A percentile compares a stretch with the other conserved stretches of the same genome.
Conservation (phyloP, 2,797 vertebrate species). For the Synaphobranchus kaupii region DNA sequence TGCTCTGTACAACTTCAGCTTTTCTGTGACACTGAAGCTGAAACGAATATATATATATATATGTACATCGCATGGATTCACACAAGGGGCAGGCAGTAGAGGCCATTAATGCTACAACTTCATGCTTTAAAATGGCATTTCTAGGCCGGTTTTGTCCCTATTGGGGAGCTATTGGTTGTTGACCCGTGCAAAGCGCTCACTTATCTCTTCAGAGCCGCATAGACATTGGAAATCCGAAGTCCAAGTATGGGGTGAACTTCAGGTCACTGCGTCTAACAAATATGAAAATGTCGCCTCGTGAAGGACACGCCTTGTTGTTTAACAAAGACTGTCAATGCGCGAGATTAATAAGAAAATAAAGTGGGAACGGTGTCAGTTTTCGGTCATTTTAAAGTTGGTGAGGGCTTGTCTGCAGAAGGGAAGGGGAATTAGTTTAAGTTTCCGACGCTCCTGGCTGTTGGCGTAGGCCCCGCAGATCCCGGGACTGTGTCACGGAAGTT, state of each 20-base stretch:
- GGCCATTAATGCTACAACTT: slow-evolving; percentile 7
- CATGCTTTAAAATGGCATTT: slow-evolving; percentile 41
- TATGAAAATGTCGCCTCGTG: slow-evolving; percentile 99
- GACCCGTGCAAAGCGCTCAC: slow-evolving; percentile 80
- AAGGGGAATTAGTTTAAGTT: slow-evolving; percentile 67
- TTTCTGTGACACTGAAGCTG: background rate
- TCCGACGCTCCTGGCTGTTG: slow-evolving; percentile 63
- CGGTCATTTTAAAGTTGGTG: slow-evolving; percentile 94
- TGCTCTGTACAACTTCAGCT: background rate
- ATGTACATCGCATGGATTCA: background rate
- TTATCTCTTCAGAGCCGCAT: slow-evolving; percentile 79
- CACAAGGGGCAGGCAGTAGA: background rate
- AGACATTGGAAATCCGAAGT: slow-evolving; percentile 90
- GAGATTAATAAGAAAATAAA: slow-evolving; percentile 99
- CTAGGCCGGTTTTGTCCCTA: slow-evolving; percentile 45
- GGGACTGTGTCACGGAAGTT: slow-evolving; percentile 54
- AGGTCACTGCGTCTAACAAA: slow-evolving; percentile 99
- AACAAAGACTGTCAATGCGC: slow-evolving; percentile 99
- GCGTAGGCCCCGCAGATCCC: slow-evolving; percentile 58
- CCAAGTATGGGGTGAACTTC: slow-evolving; percentile 99
- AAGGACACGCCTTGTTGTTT: slow-evolving; percentile 98
- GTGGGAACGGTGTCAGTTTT: slow-evolving; percentile 95
- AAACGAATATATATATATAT: background rate
- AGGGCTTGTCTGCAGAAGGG: slow-evolving; percentile 70
- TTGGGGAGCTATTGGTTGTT: slow-evolving; percentile 55